A percentile compares a stretch with the other conserved stretches of the same genome.
phyloP scores from a whole-genome alignment of 2,888 invertebrate species.

The Drosophila lacicola region DNA sequence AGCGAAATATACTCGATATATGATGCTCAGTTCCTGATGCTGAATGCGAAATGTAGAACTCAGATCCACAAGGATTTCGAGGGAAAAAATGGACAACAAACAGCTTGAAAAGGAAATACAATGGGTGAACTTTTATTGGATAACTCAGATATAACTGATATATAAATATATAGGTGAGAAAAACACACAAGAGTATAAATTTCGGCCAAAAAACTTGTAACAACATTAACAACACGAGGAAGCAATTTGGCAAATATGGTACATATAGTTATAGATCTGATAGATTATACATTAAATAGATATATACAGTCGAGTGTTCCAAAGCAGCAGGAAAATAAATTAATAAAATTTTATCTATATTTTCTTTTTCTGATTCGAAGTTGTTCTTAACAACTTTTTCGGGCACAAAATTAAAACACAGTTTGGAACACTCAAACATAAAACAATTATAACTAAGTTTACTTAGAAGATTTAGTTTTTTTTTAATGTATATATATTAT shows the following conservation, averaged over 20 bases:
- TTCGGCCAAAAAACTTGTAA: conserved; percentile 51
- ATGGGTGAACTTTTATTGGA: conserved; percentile 54
- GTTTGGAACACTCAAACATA: conserved; percentile 60
- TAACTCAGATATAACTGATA: conserved; percentile 43
- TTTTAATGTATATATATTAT: conserved; percentile 10
- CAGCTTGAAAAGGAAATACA: conserved; percentile 60
- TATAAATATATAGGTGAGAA: conserved; percentile 34
- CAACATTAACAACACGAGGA: conserved; percentile 69
- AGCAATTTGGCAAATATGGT: conserved; percentile 35
- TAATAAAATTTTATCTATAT: not conserved
- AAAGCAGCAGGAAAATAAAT: conserved; percentile 18
- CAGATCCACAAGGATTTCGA: conserved; percentile 6
- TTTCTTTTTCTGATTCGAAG: not conserved
- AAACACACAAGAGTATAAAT: conserved; percentile 51
- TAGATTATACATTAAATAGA: conserved; percentile 48
- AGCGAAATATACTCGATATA: conserved; percentile 19
- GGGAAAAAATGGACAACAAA: conserved; percentile 43
- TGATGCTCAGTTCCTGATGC: conserved; percentile 8
- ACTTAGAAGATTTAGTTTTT: conserved; percentile 19
- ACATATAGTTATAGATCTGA: conserved; percentile 38
- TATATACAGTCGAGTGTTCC: conserved; percentile 64
- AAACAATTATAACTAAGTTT: conserved; percentile 34
- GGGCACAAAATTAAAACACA: not conserved
- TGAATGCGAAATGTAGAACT: conserved; percentile 18
- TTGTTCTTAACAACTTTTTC: not conserved